These are phyloP conservation scores for Brachirus orientalis DNA, from an alignment of 2,113 vertebrate species.

Conservation along the genomic window DNA sequence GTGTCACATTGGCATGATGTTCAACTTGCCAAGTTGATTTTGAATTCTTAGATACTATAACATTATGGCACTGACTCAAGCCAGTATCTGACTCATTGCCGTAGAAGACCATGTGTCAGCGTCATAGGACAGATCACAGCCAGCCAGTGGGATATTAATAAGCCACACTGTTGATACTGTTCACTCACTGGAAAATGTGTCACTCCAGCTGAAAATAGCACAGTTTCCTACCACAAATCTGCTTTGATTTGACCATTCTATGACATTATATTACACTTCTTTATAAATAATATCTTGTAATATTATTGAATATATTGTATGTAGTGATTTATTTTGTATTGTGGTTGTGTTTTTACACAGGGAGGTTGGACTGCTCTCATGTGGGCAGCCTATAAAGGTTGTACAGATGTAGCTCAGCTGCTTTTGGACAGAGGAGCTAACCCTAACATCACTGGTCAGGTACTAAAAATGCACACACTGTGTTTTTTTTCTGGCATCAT, in stretches of 20 bases:
- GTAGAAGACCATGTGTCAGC: constrained; percentile 32
- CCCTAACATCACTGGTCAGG: constrained; percentile 96
- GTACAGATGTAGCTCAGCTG: constrained; percentile 87
- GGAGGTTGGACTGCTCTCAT: constrained; percentile 98
- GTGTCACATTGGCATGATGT: background rate
- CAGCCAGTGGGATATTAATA: constrained; percentile 58
- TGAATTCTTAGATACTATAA: constrained; percentile 7
- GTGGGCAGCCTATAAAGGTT: constrained; percentile 97
- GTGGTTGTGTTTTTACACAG: constrained; percentile 67
- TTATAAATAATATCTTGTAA: background rate
- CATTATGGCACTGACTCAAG: constrained; percentile 22
- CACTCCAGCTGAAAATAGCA: constrained; percentile 61
- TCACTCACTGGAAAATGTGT: constrained; percentile 60
- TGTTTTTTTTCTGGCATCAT: background rate
- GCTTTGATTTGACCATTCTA: constrained; percentile 1
- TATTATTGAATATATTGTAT: background rate
- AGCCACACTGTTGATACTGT: constrained; percentile 45
- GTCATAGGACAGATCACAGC: constrained; percentile 46
- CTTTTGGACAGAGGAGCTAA: constrained; percentile 93
- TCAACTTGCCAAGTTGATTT: background rate
- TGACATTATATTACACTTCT: background rate
- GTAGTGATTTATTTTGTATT: background rate
- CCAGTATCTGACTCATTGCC: constrained; percentile 37
- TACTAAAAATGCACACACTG: constrained; percentile 62
- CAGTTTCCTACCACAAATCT: constrained; percentile 56